Base-by-base conservation (phyloP, 2,113 vertebrate species). In the Capreolus pygargus region DNA sequence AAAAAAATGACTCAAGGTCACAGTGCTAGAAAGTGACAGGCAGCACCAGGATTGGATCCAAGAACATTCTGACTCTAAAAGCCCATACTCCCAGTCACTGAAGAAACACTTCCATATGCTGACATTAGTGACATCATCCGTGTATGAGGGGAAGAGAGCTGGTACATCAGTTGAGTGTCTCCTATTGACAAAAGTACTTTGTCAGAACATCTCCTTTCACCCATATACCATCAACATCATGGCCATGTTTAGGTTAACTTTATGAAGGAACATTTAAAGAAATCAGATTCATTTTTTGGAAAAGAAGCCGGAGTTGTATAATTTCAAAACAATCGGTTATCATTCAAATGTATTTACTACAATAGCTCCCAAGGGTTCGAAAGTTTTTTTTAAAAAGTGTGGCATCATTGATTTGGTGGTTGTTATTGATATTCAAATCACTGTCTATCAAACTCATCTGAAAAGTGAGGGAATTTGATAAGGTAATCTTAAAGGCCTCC, bases 371-470 rank as follows among this genome's bases (percentile, higher is more conserved):
- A 95, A 61, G 52, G 70, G 88, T 94, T 97, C 91, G 76, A 94
- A 96, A 67, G 13, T 33, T 4, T n/a, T 57, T 57, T 9, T 52
- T 25, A 58, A 70, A 47, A 76, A 21, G 17, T 61, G 82, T 86
- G 88, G 82, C 1, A 1, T 79, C 43, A 96, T 97, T 98, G 93
- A 97, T 95, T 97, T 78, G 74, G 94, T 95, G 85, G 94, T 64
- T 78, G 33, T 88, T 95, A 92, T 10, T 57, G 39, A 96, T n/a
- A 82, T 94, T 94, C 54, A 88, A 78, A 95, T 96, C 58, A 97
- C 15, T 45, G 78, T 85, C 55, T 93, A 93, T 91, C 47, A 87
- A 85, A 94, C 43, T 60, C 84, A 93, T 89, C 45, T 95, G 43
- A 93, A 94, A 93, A 95, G 61, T 60, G 33, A 93, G 23, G 3